phyloP scores from a whole-genome alignment of 2,113 vertebrate species.

The Brienomyrus longianalis region DNA sequence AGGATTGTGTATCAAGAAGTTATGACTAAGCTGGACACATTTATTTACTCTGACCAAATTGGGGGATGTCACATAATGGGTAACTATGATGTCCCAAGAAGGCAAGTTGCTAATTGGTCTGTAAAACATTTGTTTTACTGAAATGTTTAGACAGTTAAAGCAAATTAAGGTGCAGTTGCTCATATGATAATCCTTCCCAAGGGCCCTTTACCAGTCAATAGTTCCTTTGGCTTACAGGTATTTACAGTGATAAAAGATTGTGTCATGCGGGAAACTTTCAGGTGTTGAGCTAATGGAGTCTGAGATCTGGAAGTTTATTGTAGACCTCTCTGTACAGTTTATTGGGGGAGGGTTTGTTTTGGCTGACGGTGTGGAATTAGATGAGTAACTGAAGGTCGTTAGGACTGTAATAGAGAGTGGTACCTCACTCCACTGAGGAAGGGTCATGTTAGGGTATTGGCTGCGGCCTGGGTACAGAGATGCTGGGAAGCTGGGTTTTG shows the following conservation, averaged over 20 bases:
- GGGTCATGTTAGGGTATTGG: background rate
- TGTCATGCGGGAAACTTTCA: background rate
- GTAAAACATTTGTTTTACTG: background rate
- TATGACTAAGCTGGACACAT: background rate
- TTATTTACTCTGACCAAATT: background rate
- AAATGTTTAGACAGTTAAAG: background rate
- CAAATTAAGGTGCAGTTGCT: background rate
- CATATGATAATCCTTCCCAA: background rate
- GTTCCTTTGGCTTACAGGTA: background rate
- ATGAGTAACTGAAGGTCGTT: background rate
- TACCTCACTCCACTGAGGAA: background rate
- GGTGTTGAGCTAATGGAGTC: background rate
- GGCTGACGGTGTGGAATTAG: background rate
- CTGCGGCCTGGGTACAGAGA: background rate
- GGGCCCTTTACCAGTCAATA: background rate
- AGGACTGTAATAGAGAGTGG: background rate
- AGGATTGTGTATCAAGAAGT: background rate
- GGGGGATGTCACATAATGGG: background rate
- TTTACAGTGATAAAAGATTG: background rate
- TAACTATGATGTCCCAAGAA: background rate
- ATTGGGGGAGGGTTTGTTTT: background rate
- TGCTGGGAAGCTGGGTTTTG: background rate
- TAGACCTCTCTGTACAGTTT: background rate
- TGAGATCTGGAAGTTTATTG: background rate
- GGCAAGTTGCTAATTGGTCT: background rate